Percentiles rank a stretch among this genome's conserved stretches.
Conservation (phyloP, 2,888 invertebrate species). For the Oconnorella tubifera region DNA sequence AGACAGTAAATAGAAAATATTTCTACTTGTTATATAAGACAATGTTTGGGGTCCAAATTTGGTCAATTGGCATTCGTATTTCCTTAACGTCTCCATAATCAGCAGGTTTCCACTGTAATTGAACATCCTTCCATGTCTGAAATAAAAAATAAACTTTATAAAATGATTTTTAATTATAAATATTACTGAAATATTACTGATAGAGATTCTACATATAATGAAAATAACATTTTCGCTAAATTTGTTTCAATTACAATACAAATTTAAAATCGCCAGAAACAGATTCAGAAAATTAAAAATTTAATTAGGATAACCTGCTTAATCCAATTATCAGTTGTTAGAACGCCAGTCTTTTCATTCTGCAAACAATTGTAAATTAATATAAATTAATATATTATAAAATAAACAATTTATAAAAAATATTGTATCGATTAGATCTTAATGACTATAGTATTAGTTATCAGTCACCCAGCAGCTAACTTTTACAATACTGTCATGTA, state of each 20-base stretch:
- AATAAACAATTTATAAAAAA: neutral
- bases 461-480: too few relatives aligned
- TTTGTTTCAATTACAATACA: too few relatives aligned
- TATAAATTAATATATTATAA: neutral
- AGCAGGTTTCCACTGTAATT: slow-evolving; percentile 35
- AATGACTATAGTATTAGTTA: neutral
- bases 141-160: slow-evolving; percentile 3
- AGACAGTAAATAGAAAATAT: neutral
- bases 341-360: slow-evolving; percentile 18
- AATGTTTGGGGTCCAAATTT: slow-evolving; percentile 39
- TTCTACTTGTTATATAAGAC: slow-evolving; percentile 40
- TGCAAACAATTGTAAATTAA: slow-evolving; percentile 5
- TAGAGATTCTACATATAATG: too few relatives aligned
- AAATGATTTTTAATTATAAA: too few relatives aligned
- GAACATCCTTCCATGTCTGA: slow-evolving; percentile 37
- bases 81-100: slow-evolving; percentile 32
- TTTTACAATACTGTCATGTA: too few relatives aligned
- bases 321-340: slow-evolving; percentile 23
- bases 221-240: too few relatives aligned
- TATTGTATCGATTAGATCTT: neutral
- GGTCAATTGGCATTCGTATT: slow-evolving; percentile 35
- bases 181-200: too few relatives aligned
- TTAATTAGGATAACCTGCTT: too few relatives aligned
- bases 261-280: too few relatives aligned
- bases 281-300: too few relatives aligned